Evolutionary conservation across 2,113 vertebrate species (phyloP), one percentile per base, ranked within the genome.

Genomic region (Protomyctophum bolini): DNA sequence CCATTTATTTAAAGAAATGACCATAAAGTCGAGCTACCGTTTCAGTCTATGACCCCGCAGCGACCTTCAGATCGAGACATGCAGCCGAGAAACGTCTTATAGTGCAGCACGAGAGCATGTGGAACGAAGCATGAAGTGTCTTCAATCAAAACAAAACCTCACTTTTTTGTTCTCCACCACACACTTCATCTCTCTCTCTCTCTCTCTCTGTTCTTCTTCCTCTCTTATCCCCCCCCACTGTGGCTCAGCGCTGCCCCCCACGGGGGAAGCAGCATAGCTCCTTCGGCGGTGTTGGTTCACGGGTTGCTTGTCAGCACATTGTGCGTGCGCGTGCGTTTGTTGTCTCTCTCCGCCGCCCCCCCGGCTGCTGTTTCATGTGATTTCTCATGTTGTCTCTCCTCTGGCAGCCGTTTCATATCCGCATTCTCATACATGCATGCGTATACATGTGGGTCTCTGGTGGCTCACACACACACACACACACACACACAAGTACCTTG

Each of bases 401-500:
- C 21, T 21, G 21, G 21, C 21, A 21, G 21, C 21, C 11, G 10
- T 54, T n/a, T 54, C 10, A 54, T 14, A 54, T 14, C 52, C 71
- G 68, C 46, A 70, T 49, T 69, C 10, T 63, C 60, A 67, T 72
- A 29, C 50, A 52, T 52, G 58, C 49, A 75, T 63, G 28, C 61
- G 10, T 21, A 21, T 2, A 21, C 2, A 2, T 41, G 33, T 12
- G 48, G 72, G 67, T 76, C 11, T 41, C 33, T 41, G 33, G 28
- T 52, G 72, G 66, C 72, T 28, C 51, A 77, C 10, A 15, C 52
- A 68, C 61, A 52, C n/a, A n/a, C n/a, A n/a, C n/a, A n/a, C n/a
- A n/a, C n/a, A n/a, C n/a, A 21, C 21, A 21, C 21, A 21, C 45
- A 11, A 77, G 52, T 56, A 62, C 70, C 48, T 54, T 21, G 21